A percentile compares a stretch with the other conserved stretches of the same genome.
Conservation (phyloP, 1,140 invertebrate species). For the Drosophila ogumai region DNA sequence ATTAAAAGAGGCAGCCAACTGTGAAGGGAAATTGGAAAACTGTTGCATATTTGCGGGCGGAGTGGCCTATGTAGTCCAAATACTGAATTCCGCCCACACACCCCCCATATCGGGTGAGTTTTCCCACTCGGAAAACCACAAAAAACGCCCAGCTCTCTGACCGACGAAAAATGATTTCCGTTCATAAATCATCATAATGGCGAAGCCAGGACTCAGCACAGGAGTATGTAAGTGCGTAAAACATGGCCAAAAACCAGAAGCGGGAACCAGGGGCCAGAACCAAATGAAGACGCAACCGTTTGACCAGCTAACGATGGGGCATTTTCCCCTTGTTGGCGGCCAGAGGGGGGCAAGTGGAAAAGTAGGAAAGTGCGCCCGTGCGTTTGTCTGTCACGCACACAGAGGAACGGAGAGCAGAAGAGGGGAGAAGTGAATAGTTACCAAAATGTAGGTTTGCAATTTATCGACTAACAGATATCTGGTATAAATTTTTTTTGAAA, state of each 20-base stretch:
- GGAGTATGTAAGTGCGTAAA: constrained; percentile 31
- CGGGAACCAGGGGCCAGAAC: constrained; percentile 23
- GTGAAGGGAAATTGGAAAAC: constrained; percentile 68
- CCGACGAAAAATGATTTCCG: constrained; percentile 74
- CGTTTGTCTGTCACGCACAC: constrained; percentile 63
- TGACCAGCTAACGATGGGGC: constrained; percentile 55
- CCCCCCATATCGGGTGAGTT: background rate
- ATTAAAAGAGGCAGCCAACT: constrained; percentile 72
- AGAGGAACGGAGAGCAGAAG: background rate
- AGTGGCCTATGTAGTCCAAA: constrained; percentile 9
- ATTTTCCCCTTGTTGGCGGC: constrained; percentile 8
- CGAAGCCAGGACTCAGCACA: constrained; percentile 31
- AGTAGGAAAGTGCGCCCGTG: constrained; percentile 50
- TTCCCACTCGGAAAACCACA: constrained; percentile 3
- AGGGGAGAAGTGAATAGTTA: background rate
- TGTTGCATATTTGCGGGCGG: constrained; percentile 66
- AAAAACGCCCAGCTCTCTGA: constrained; percentile 22
- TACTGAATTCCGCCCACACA: background rate
- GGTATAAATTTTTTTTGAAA: background rate
- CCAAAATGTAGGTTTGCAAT: constrained; percentile 4
- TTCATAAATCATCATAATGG: constrained; percentile 81
- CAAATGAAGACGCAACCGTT: constrained; percentile 76
- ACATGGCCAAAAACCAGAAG: constrained; percentile 4
- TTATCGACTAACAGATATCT: constrained; percentile 18
- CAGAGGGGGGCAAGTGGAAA: background rate